phyloP scores from a whole-genome alignment of 2,797 vertebrate genomes.

The Masticophis lateralis region DNA sequence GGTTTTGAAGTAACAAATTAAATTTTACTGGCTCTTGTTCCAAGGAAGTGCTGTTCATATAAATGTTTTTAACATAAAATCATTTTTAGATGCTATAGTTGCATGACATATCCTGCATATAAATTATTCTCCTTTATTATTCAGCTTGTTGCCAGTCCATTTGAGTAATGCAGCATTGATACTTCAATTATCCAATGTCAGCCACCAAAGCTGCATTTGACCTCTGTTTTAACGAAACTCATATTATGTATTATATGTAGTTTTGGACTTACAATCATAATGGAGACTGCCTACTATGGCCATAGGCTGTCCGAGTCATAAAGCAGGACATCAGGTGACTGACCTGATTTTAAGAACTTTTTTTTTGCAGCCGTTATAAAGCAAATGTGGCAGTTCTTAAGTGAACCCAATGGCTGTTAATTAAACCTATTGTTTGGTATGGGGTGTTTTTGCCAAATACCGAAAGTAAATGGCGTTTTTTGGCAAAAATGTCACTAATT shows the following conservation, averaged over 20 bases:
- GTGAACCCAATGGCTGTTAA: neutral
- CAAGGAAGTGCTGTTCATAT: neutral
- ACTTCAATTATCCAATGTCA: neutral
- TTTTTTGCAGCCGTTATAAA: neutral
- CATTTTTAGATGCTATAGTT: neutral
- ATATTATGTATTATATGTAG: neutral
- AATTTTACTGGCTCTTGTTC: neutral
- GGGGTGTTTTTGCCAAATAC: neutral
- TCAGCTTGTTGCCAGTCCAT: neutral
- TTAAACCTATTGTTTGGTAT: neutral
- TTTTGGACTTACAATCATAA: neutral
- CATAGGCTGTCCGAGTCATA: neutral
- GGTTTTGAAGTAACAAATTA: neutral
- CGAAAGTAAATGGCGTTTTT: neutral
- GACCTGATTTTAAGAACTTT: neutral
- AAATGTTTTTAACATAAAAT: neutral
- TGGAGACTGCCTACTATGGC: neutral
- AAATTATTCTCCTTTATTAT: neutral
- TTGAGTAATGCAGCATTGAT: neutral
- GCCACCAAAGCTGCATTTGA: neutral
- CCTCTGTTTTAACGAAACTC: neutral
- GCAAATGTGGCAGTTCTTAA: neutral
- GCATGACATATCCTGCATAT: neutral
- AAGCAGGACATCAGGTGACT: neutral
- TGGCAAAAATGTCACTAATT: neutral